Evolutionary conservation across 2,113 vertebrate genomes (phyloP), one percentile per base, ranked within the genome.

Genomic region (Carassius gibelio): DNA sequence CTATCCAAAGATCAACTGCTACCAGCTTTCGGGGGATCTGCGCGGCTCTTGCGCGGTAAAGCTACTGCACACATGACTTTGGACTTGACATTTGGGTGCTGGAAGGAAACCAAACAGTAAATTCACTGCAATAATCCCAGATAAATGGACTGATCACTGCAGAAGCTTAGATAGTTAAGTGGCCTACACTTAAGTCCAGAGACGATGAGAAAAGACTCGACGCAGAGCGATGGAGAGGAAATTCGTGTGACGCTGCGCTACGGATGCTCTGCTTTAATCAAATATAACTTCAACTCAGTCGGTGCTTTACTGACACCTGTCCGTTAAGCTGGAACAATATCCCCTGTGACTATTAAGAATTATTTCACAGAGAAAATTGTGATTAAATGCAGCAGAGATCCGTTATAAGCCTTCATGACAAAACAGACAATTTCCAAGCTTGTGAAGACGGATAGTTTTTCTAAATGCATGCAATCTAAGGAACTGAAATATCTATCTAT

Each of bases 1-100:
- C 97, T 98, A 99, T 98, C 97, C 97, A 98, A 99, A 99, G 98
- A 99, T 99, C 98, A 99, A 99, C 98, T 98, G 96, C 96, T 94
- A 96, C 95, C 97, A 99, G 98, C 97, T 99, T 99, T 98, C 92
- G 94, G 95, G 94, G 96, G 97, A 98, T 99, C 97, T 98, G 96
- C 87, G 94, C 92, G 95, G 96, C 96, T 98, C 96, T 98, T 96
- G 94, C 93, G 89, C 95, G 96, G 95, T 96, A 99, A 98, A 99
- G 97, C 98, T 97, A 96, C 95, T 96, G 98, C 97, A 98, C 96
- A 98, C 97, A 99, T 96, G 96, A 97, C 97, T 98, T 96, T 91
- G 95, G 97, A 97, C 97, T 99, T 99, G 98, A 99, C 98, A 99
- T 99, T 99, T 99, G 96, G 96, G 97, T 96, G 96, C 96, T 98